A percentile compares a stretch with the other conserved stretches of the same genome.
Evolutionary conservation across 2,113 vertebrate genomes (phyloP).

Genomic region (Glaucidium brasilianum): DNA sequence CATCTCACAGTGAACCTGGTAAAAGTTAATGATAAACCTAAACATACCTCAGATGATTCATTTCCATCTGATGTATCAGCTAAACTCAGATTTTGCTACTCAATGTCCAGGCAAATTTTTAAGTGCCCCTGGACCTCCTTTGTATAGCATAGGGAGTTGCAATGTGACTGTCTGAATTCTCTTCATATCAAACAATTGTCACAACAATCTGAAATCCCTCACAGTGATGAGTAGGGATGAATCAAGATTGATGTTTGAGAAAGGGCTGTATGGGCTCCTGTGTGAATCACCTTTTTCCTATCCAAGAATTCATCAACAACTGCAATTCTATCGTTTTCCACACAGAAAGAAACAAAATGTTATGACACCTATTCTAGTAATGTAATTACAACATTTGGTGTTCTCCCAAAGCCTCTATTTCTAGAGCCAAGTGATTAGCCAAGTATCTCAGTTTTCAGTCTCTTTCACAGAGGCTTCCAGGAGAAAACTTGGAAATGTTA

Average conservation of each 20-base stretch:
- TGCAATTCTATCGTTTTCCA: conserved; percentile 5
- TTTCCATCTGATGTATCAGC: background rate
- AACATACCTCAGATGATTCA: background rate
- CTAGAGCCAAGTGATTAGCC: conserved; percentile 43
- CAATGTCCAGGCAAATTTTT: background rate
- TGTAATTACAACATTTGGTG: conserved; percentile 51
- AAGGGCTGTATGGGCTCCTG: background rate
- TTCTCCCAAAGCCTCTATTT: conserved; percentile 20
- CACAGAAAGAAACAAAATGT: conserved; percentile 42
- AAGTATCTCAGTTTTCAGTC: conserved; percentile 38
- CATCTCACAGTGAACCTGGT: background rate
- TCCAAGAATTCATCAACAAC: conserved; percentile 30
- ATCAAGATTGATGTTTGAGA: background rate
- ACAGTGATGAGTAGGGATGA: background rate
- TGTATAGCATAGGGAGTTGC: background rate
- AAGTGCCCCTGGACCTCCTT: background rate
- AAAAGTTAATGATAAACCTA: background rate
- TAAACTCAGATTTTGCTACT: background rate
- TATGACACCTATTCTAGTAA: conserved; percentile 43
- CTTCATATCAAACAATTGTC: background rate
- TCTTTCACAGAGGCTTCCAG: conserved; percentile 18
- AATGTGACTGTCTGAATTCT: background rate
- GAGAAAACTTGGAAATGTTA: background rate
- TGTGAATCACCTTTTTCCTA: conserved; percentile 27
- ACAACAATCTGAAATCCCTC: conserved; percentile 19